Evolutionary conservation across 2,113 vertebrate species (phyloP).

Genomic region (Oreotragus oreotragus): DNA sequence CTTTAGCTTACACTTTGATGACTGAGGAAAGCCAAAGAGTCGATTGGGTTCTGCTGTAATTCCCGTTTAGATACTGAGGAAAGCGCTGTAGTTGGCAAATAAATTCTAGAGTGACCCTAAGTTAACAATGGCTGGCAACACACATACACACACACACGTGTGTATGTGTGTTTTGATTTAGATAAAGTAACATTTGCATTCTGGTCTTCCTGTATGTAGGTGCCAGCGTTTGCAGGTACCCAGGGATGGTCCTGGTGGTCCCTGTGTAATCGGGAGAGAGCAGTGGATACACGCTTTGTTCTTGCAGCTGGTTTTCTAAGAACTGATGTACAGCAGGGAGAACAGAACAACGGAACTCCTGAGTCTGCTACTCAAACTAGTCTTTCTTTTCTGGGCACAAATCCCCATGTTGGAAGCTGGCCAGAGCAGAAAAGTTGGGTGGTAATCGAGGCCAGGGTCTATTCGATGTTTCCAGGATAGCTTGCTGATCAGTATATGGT

Average conservation of each 20-base stretch:
- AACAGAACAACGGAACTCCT: neutral
- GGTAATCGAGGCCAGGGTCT: neutral
- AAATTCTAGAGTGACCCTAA: neutral
- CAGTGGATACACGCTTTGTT: slow-evolving; percentile 42
- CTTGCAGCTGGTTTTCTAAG: slow-evolving; percentile 42
- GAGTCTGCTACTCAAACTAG: neutral
- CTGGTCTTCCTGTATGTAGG: neutral
- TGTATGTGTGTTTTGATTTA: neutral
- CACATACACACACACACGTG: no score
- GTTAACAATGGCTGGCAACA: neutral
- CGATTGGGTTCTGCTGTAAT: neutral
- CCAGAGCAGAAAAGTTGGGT: slow-evolving; percentile 18
- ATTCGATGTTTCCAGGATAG: neutral
- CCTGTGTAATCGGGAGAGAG: neutral
- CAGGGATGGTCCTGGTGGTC: neutral
- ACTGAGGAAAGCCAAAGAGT: neutral
- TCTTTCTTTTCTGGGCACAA: slow-evolving; percentile 8
- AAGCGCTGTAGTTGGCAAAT: neutral
- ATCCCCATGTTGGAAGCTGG: slow-evolving; percentile 31
- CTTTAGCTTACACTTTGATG: neutral
- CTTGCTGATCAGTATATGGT: neutral
- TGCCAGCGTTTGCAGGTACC: neutral
- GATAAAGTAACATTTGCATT: neutral
- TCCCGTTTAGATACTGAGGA: neutral
- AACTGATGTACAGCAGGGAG: slow-evolving; percentile 35